A percentile compares a stretch with the other conserved stretches of the same genome.
These are phyloP conservation scores for Cololabis saira DNA, from an alignment of 2,113 vertebrate genomes.

Conservation along the genomic window DNA sequence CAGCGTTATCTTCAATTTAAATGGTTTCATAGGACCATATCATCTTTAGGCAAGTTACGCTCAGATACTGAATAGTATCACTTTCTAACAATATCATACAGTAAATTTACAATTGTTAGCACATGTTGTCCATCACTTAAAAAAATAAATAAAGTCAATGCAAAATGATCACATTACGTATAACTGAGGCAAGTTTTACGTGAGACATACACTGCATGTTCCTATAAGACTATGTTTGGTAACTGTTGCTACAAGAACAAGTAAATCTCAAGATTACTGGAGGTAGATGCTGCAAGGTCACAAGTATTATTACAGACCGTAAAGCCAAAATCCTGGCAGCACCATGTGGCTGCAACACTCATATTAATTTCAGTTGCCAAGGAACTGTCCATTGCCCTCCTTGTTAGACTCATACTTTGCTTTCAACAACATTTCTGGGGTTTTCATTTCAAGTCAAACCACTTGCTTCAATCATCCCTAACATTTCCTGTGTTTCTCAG, in stretches of 20 bases:
- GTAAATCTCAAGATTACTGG: neutral
- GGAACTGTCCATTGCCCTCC: neutral
- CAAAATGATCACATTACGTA: neutral
- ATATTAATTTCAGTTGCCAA: slow-evolving; percentile 15
- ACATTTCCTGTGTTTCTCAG: slow-evolving; percentile 1
- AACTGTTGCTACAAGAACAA: neutral
- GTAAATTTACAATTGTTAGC: neutral
- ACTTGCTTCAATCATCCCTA: slow-evolving; percentile 29
- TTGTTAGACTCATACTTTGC: neutral
- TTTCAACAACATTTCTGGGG: slow-evolving; percentile 23
- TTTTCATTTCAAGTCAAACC: slow-evolving; percentile 31
- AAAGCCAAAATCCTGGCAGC: neutral
- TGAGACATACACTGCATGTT: neutral
- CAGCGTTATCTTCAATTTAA: neutral
- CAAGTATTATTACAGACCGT: slow-evolving; percentile 3
- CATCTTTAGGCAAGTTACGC: neutral
- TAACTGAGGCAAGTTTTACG: neutral
- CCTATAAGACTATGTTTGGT: neutral
- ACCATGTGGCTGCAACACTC: slow-evolving; percentile 2
- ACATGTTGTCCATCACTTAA: slow-evolving; percentile 17
- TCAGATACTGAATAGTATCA: slow-evolving; percentile 3
- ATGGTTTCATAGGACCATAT: neutral
- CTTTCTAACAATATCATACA: neutral
- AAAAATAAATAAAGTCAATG: neutral
- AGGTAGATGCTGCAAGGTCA: slow-evolving; percentile 3